Base-by-base conservation (phyloP, 2,113 vertebrate species). In the Myotis brandtii region DNA sequence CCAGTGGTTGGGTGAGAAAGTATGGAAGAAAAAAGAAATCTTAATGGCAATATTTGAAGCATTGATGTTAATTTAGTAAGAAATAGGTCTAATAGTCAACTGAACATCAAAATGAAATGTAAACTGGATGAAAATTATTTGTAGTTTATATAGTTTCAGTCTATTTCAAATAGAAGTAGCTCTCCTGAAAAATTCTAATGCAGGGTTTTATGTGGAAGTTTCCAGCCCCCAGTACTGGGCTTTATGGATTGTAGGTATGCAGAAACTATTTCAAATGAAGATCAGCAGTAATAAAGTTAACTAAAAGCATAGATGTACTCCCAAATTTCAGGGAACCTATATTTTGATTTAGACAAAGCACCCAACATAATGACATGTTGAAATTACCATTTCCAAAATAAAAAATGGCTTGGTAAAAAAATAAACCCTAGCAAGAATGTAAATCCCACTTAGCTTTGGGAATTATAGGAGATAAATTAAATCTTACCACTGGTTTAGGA, bases 321-420 rank as follows among this genome's bases (percentile, higher is more conserved):
- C 30, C n/a, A 82, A 52, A 59, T 83, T 89, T 95, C 25, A 91
- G 25, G 25, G 11, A 30, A 91, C 52, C 46, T 66, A 1, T 59
- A 79, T 93, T 93, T 94, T 94, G 56, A 86, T 91, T 75, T 91
- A 92, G 56, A 66, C 50, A 89, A 93, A 80, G 43, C 20, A 86
- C 40, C 23, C 30, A 86, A 59, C 2, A 46, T 81, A 75, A 40
- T 34, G 12, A 82, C 50, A 80, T 46, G 37, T 89, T 83, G 46
- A 75, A 89, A 95, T 62, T 93, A 18, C 9, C 40, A 88, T 93
- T 95, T 91, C 43, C 21, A 79, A 92, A 95, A 92, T 79, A 27
- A 27, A 23, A 94, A 89, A 95, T 21, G 34, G 3, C 54, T 93
- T 76, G 10, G 43, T 50, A 89, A 83, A 86, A 27, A 25, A 73